Percentiles rank a stretch among this genome's conserved stretches.
Conservation (phyloP, 1,140 invertebrate genomes). For the Sycophaga agraensis region DNA sequence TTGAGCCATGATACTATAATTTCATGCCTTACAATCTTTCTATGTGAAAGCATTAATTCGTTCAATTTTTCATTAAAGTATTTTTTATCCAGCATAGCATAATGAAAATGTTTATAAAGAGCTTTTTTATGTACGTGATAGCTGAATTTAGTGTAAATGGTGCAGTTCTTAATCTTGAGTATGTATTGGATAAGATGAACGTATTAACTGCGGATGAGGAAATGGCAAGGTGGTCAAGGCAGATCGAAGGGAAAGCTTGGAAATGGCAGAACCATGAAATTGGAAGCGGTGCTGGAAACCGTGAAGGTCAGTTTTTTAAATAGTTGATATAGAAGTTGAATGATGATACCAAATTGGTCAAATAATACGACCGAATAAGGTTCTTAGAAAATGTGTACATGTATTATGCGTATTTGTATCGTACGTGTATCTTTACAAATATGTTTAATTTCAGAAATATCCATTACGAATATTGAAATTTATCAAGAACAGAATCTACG, state of each 20-base stretch:
- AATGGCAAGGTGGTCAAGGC: not conserved
- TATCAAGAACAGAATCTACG: conserved; percentile 8
- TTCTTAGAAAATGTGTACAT: not conserved
- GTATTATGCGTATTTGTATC: not conserved
- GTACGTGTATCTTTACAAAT: not conserved
- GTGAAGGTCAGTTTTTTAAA: conserved; percentile 36
- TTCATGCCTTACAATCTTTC: too few species aligned
- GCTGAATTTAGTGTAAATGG: too few species aligned
- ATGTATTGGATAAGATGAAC: not conserved
- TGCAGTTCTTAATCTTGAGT: not conserved
- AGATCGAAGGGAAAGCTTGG: conserved; percentile 9
- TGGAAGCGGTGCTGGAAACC: conserved; percentile 36
- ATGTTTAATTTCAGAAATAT: conserved; percentile 35
- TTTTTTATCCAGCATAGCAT: too few species aligned
- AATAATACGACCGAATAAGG: not conserved
- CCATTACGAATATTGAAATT: conserved; percentile 33
- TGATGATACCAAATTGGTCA: not conserved
- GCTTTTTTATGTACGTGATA: too few species aligned
- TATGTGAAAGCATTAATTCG: too few species aligned
- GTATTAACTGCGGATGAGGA: not conserved
- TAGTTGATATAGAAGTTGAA: not conserved
- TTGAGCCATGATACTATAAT: too few species aligned
- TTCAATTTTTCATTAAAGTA: too few species aligned
- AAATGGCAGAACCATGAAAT: conserved; percentile 42
- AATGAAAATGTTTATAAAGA: too few species aligned